A percentile compares a stretch with the other conserved stretches of the same genome.
Evolutionary conservation across 2,113 vertebrate genomes (phyloP).

Genomic region (Tragelaphus buxtoni): DNA sequence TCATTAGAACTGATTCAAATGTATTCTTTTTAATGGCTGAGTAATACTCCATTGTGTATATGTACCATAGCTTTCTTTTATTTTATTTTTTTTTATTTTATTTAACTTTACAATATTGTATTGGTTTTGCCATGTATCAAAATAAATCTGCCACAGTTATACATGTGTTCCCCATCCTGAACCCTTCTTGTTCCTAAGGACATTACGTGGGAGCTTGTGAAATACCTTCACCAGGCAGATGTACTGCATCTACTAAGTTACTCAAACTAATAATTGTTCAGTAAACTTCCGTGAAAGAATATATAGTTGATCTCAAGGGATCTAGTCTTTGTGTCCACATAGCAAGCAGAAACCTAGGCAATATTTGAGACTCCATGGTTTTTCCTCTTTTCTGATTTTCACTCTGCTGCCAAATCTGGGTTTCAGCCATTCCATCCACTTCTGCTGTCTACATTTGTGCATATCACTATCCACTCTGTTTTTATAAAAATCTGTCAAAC

Average conservation of each 20-base stretch:
- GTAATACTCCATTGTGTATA: too few relatives aligned
- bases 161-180: too few relatives aligned
- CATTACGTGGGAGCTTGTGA: not conserved
- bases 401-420: not conserved
- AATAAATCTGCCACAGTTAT: too few relatives aligned
- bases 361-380: not conserved
- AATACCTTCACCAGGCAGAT: not conserved
- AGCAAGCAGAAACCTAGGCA: not conserved
- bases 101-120: too few relatives aligned
- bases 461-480: not conserved
- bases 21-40: too few relatives aligned
- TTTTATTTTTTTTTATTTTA: too few relatives aligned
- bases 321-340: not conserved
- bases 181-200: not conserved
- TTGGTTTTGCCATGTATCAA: too few relatives aligned
- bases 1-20: too few relatives aligned
- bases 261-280: not conserved
- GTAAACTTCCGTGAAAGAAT: not conserved
- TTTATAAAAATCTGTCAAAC: not conserved
- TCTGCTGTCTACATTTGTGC: not conserved
- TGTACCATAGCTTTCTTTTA: too few relatives aligned
- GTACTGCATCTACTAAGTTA: not conserved
- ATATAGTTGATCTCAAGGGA: not conserved
- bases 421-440: not conserved
- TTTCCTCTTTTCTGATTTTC: not conserved